Conservation (phyloP, 2,113 vertebrate species). For the Callipepla californica region DNA sequence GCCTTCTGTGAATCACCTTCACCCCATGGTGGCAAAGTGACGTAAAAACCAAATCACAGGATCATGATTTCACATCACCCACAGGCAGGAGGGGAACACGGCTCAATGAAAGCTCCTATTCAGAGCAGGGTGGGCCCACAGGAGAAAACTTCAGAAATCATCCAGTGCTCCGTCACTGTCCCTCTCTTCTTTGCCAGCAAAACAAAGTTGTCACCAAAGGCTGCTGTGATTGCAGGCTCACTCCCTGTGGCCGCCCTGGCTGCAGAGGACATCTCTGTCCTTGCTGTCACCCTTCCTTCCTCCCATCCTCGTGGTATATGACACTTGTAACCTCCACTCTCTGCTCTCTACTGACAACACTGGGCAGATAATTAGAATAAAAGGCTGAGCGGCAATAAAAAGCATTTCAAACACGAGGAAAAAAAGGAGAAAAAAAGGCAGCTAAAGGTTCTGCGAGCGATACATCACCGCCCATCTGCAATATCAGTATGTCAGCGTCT, state of each 20-base stretch:
- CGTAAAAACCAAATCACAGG: rapidly evolving
- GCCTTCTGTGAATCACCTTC: neutral
- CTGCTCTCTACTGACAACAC: neutral
- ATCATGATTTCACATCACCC: neutral
- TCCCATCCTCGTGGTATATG: rapidly evolving
- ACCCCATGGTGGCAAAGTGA: neutral
- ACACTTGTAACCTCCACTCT: neutral
- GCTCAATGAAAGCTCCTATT: neutral
- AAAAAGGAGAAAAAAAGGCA: neutral
- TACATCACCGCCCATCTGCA: slow-evolving; percentile 14
- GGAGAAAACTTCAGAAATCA: neutral
- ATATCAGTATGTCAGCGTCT: neutral
- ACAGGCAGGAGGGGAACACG: neutral
- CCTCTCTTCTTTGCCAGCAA: neutral
- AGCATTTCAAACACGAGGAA: neutral
- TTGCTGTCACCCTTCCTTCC: neutral
- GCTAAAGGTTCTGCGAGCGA: neutral
- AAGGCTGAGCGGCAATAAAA: neutral
- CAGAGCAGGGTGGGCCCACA: neutral
- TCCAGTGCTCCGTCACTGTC: rapidly evolving
- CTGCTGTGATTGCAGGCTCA: neutral
- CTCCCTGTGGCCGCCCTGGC: neutral
- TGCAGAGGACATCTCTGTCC: neutral
- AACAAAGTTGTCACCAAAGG: neutral
- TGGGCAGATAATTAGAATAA: neutral